Base-by-base conservation (phyloP, 2,113 vertebrate species). In the Phasianus colchicus region DNA sequence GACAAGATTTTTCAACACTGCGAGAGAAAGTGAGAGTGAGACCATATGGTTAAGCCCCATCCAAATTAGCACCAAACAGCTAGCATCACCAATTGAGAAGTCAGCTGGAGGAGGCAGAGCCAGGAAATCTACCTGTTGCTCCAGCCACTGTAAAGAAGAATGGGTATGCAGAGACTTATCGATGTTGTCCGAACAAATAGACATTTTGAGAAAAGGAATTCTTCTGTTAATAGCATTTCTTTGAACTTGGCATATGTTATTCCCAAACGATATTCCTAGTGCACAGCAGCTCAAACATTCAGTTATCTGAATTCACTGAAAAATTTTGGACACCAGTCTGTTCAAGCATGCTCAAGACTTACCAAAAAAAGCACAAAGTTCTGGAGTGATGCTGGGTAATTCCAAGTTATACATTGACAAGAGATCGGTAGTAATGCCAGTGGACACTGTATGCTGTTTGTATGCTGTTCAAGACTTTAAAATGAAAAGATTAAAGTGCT, bases 1-100 rank as follows among this genome's bases (percentile, higher is more conserved):
- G 91, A 95, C 89, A 96, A 88, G 80, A 90, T 43, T 94, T 96
- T 94, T 96, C 94, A 96, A 69, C 89, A 61, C 95, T 96, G 93
- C 1, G 93, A 95, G 91, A 95, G 91, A 95, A 96, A 95, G 96
- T 20, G 88, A 96, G 89, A 96, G 95, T 0, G 2, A 96, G 95
- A 96, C 86, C 93, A 92, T 3, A 80, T 88, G 84, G 91, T 96
- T 95, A 95, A 95, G 95, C 32, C 65, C 75, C 67, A 85, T 89
- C 75, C 87, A 89, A 82, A 71, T 58, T 7, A 80, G 63, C 80
- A 92, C 38, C 80, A 74, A 66, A 65, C 2, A 1, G 69, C 30
- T 18, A 82, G 48, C 60, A 84, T 71, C 79, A 90, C 78, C 71
- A 84, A 48, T 10, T 21, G 71, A 73, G 67, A 93, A 50, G 63